Evolutionary conservation across 2,888 invertebrate genomes (phyloP), one percentile per base, ranked within the genome.

Genomic region (Cryptus armator): DNA sequence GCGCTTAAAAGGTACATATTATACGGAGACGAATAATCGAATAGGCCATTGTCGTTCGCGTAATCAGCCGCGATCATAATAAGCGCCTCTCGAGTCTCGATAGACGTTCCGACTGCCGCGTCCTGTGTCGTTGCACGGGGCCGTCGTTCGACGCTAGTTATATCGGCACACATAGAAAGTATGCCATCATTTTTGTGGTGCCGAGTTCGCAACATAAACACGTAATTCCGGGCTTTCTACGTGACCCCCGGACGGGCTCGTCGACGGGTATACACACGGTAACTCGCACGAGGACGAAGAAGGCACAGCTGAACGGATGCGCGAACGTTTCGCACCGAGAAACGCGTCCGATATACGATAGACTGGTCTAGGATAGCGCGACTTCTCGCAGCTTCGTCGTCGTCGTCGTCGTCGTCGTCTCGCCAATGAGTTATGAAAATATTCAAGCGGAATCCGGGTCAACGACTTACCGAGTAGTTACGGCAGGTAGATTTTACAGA

Each of bases 211-310:
- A 68, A 29, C 62, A 56, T 56, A 72, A 85, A 84, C 79, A 80
- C 80, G 77, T 87, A 85, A 87, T 86, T 80, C 77, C 80, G 77
- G 75, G 84, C 81, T 86, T 85, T 86, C 86, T 86, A 83, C 81
- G 79, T 81, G 81, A 86, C 75, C 84, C 72, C 53, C 29, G 68
- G 37, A 43, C 29, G 53, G 24, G 9, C 37, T 37, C 37, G 6
- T 7, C 37, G 37, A 0, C 37, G 37, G 9, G 37, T 37, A 37
- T 7, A 37, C 19, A 46, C 16, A 43, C 51, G 53, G 48, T 32
- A 37, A 16, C 24, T n/a, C 29, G 19, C 29, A 12, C 68, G 68
- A 72, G 72, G 75, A 75, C 62, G 68, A 44, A 68, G 10, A 29
- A 67, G 53, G 67, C 46, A 59, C 19, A 37, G 19, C 56, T 56